These are phyloP conservation scores for Lagopus muta DNA, from an alignment of 2,113 vertebrate species.

Conservation along the genomic window DNA sequence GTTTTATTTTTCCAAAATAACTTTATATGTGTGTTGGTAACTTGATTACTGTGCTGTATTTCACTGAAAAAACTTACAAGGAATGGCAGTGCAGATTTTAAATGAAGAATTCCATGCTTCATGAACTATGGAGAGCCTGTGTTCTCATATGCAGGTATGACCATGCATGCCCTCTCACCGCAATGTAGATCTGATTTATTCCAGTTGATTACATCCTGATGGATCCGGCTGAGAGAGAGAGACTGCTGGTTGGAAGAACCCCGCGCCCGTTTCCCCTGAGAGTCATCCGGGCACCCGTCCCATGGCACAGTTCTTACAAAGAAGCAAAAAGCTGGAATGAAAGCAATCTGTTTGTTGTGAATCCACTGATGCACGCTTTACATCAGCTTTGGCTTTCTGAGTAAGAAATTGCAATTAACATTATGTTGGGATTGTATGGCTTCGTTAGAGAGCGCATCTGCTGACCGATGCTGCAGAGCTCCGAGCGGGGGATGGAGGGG, in stretches of 20 bases:
- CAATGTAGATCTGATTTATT: neutral
- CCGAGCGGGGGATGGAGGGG: neutral
- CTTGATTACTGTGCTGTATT: neutral
- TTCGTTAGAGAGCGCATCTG: neutral
- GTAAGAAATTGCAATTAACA: conserved; percentile 72
- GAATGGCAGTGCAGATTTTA: neutral
- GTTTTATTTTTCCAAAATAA: neutral
- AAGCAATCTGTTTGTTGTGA: conserved; percentile 82
- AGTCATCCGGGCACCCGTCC: conserved; percentile 86
- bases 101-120: neutral
- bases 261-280: conserved; percentile 81
- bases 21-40: neutral
- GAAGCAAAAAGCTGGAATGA: conserved; percentile 79
- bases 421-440: neutral
- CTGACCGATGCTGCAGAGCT: neutral
- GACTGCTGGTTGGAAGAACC: conserved; percentile 83
- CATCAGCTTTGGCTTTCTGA: conserved; percentile 86
- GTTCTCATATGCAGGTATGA: neutral
- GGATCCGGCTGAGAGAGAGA: conserved; percentile 83
- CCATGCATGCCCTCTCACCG: neutral
- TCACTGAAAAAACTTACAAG: neutral
- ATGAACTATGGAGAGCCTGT: neutral
- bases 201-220: conserved; percentile 91
- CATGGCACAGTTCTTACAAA: conserved; percentile 81
- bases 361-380: conserved; percentile 82